Evolutionary conservation across 2,113 vertebrate genomes (phyloP).

Genomic region (Talpa occidentalis): DNA sequence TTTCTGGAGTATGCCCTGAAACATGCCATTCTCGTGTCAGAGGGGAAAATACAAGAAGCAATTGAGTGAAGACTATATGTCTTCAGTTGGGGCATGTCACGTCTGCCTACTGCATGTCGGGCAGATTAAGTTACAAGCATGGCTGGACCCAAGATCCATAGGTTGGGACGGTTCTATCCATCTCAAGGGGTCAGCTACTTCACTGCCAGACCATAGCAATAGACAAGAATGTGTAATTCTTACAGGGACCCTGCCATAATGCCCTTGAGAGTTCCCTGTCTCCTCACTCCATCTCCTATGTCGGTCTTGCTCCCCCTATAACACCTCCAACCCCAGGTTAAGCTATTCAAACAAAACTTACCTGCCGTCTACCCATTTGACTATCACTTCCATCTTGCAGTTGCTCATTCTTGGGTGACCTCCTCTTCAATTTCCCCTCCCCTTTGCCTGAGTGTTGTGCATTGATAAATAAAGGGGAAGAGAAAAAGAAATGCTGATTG

Average conservation of each 20-base stretch:
- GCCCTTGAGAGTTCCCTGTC: no score
- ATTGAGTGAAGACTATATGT: not conserved
- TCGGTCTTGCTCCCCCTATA: not conserved
- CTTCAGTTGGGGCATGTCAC: not conserved
- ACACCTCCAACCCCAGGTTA: not conserved
- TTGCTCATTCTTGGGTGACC: not conserved
- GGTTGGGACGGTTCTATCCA: rapidly evolving
- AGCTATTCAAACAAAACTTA: not conserved
- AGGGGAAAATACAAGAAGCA: not conserved
- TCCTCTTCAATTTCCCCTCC: not conserved
- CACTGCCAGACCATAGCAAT: not conserved
- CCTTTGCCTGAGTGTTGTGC: no score
- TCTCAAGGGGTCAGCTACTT: not conserved
- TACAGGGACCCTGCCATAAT: not conserved
- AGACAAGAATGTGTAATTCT: not conserved
- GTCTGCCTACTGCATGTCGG: rapidly evolving
- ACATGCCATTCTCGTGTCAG: not conserved
- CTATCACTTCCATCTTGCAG: not conserved
- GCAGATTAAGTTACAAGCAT: not conserved
- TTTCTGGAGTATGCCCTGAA: not conserved
- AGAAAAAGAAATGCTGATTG: not conserved
- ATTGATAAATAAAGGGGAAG: not conserved
- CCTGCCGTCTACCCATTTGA: not conserved
- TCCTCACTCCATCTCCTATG: not conserved
- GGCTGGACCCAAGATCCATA: not conserved